Percentiles rank a stretch among this genome's conserved stretches.
These are phyloP conservation scores for Xyrichtys novacula DNA, from an alignment of 2,797 vertebrate species.

Conservation along the genomic window DNA sequence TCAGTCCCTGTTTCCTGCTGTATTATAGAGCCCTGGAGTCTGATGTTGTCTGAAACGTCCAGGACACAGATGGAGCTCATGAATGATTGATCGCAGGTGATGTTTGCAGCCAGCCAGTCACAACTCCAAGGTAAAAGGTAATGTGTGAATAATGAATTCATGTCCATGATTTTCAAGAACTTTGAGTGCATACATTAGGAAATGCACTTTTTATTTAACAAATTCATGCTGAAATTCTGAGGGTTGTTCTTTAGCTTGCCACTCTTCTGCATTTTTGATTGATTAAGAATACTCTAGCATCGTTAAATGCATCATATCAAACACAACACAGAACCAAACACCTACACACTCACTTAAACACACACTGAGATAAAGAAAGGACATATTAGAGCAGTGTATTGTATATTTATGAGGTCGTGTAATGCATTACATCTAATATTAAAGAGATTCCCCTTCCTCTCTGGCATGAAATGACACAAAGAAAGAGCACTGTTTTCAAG, in stretches of 20 bases:
- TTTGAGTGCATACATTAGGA: neutral
- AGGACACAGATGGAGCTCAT: constrained; percentile 73
- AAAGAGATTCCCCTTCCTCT: constrained; percentile 42
- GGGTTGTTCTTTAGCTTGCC: neutral
- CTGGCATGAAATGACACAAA: constrained; percentile 32
- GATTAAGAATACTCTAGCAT: neutral
- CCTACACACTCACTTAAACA: constrained; percentile 1
- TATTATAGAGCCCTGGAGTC: constrained; percentile 40
- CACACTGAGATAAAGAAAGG: constrained; percentile 22
- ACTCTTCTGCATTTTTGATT: neutral
- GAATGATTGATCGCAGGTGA: constrained; percentile 79
- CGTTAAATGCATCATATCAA: neutral
- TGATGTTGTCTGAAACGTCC: constrained; percentile 55
- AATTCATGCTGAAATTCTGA: neutral
- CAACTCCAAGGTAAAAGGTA: constrained; percentile 54
- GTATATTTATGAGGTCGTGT: constrained; percentile 70
- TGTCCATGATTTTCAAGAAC: constrained; percentile 20
- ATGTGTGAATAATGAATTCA: constrained; percentile 62
- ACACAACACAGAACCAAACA: neutral
- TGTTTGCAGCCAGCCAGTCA: constrained; percentile 61
- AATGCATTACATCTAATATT: constrained; percentile 76
- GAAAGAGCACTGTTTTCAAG: constrained; percentile 4
- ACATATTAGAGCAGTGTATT: constrained; percentile 54
- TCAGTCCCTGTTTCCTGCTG: constrained; percentile 22
- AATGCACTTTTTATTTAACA: neutral